A percentile compares a stretch with the other conserved stretches of the same genome.
phyloP scores from a whole-genome alignment of 2,888 invertebrate species.

The Amiota minor region DNA sequence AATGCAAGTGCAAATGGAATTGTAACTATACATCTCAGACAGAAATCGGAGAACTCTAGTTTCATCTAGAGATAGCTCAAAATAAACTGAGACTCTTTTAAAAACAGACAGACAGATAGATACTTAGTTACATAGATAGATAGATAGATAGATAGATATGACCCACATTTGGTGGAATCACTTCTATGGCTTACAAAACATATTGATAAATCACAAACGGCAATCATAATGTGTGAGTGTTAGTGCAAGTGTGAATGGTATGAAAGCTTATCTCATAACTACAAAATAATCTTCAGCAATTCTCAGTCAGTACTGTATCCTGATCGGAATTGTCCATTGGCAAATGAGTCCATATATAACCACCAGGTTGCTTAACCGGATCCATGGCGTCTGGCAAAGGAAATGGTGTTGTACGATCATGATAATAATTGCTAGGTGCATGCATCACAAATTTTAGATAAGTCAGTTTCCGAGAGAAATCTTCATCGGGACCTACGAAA shows the following conservation, averaged over 20 bases:
- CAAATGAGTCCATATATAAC: constrained; percentile 80
- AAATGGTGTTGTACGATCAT: constrained; percentile 84
- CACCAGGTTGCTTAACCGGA: constrained; percentile 75
- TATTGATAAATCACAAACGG: no score
- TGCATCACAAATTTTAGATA: constrained; percentile 95
- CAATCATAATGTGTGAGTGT: neutral
- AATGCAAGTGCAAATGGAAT: no score
- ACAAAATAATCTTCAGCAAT: neutral
- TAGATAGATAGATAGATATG: no score
- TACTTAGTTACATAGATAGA: no score
- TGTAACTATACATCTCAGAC: no score
- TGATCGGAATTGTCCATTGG: constrained; percentile 58
- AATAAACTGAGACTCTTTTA: no score
- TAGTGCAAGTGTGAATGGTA: neutral
- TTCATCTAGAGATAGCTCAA: no score
- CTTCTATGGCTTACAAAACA: no score
- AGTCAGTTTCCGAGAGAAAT: constrained; percentile 87
- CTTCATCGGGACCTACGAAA: constrained; percentile 86
- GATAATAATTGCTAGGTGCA: constrained; percentile 92
- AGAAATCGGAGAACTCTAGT: no score
- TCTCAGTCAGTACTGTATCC: neutral
- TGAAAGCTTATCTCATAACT: neutral
- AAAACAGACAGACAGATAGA: no score
- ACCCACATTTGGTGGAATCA: no score
- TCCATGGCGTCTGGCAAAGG: constrained; percentile 76